These are phyloP conservation scores for Oryctolagus cuniculus DNA, from an alignment of 2,113 vertebrate genomes.

Conservation along the genomic window mOryCun1.1 NC_091447.1:37584001-37584500, in stretches of 20 bases:
- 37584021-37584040: not conserved
- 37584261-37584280: not conserved
- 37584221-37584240: not conserved
- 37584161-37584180: not conserved
- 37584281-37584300: not conserved
- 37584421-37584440: not conserved
- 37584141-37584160: not conserved
- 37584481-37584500: not conserved
- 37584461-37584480: not conserved
- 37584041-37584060: not conserved
- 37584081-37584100: not conserved
- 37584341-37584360: not conserved
- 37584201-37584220: not conserved
- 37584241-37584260: not conserved
- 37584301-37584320: not conserved
- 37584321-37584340: not conserved
- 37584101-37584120: not conserved
- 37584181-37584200: not conserved
- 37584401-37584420: slow-evolving; percentile 12
- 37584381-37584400: slow-evolving; percentile 22
- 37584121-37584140: accelerated
- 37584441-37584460: slow-evolving; percentile 5
- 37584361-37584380: not conserved
- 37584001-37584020: not conserved
- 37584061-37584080: not conserved